Conservation (phyloP, 2,888 invertebrate genomes). For the Cordylochernes scorpioides region DNA sequence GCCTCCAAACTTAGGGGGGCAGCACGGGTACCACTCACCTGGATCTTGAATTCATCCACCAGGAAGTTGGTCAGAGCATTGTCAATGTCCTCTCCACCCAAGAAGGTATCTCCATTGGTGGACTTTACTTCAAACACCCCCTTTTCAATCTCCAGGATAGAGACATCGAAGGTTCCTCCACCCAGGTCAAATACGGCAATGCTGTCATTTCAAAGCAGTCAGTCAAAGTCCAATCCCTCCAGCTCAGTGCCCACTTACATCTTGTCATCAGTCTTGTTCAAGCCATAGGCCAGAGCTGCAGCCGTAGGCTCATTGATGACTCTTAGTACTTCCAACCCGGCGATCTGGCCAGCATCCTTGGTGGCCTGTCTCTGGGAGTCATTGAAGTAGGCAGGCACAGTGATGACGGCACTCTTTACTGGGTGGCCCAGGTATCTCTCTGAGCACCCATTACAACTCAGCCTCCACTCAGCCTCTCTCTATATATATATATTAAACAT, state of each 20-base stretch:
- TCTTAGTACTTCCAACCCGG: slow-evolving; percentile 80
- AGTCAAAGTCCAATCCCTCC: no score
- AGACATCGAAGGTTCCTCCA: slow-evolving; percentile 96
- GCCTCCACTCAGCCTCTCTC: no score
- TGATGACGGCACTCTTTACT: slow-evolving; percentile 88
- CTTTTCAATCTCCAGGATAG: slow-evolving; percentile 92
- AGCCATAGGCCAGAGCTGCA: slow-evolving; percentile 89
- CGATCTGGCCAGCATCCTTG: slow-evolving; percentile 92
- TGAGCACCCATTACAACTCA: no score
- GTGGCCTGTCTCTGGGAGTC: slow-evolving; percentile 93
- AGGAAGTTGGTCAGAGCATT: slow-evolving; percentile 74
- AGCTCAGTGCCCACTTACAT: no score
- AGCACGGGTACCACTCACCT: slow-evolving; percentile 29
- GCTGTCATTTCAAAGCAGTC: no score
- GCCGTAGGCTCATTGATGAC: slow-evolving; percentile 98
- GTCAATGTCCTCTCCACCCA: slow-evolving; percentile 98
- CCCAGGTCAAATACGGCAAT: slow-evolving; percentile 98
- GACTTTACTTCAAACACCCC: slow-evolving; percentile 99
- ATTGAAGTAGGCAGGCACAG: slow-evolving; percentile 96
- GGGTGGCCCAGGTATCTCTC: slow-evolving; percentile 67
- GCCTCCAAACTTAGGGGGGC: background rate
- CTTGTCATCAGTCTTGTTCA: slow-evolving; percentile 60
- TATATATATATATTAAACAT: no score
- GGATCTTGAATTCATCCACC: slow-evolving; percentile 71
- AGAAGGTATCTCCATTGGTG: slow-evolving; percentile 91